Evolutionary conservation across 2,888 invertebrate species (phyloP).

Genomic region (Hybos culiciformis): DNA sequence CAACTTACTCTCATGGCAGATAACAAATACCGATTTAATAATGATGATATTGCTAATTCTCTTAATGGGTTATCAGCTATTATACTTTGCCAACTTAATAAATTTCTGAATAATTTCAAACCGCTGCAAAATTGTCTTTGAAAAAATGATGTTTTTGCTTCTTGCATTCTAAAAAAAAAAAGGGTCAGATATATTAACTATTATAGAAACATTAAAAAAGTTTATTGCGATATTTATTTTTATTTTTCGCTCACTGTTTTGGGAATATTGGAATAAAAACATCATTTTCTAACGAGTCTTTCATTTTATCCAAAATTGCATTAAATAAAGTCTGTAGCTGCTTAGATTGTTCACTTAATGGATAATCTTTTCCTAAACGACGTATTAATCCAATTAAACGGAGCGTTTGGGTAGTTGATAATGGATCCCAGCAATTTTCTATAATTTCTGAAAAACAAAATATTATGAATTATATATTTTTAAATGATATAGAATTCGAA

Average conservation of each 20-base stretch:
- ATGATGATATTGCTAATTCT: slow-evolving; percentile 59
- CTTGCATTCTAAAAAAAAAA: slow-evolving; percentile 37
- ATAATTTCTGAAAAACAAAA: slow-evolving; percentile 50
- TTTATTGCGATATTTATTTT: background rate
- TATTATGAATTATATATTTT: background rate
- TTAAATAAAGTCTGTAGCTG: slow-evolving; percentile 51
- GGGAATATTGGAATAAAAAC: slow-evolving; percentile 88
- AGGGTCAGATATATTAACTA: background rate
- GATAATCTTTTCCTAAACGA: slow-evolving; percentile 54
- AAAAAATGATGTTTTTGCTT: slow-evolving; percentile 56
- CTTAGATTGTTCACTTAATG: slow-evolving; percentile 48
- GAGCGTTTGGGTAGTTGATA: slow-evolving; percentile 77
- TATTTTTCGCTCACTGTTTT: slow-evolving; percentile 44
- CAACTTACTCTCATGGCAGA: slow-evolving; percentile 40
- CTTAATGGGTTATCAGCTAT: slow-evolving; percentile 56
- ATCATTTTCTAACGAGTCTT: slow-evolving; percentile 69
- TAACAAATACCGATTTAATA: slow-evolving; percentile 62
- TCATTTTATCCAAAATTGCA: slow-evolving; percentile 59
- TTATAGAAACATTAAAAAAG: background rate
- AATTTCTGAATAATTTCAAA: slow-evolving; percentile 63
- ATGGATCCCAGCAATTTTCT: slow-evolving; percentile 79
- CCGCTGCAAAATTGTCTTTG: slow-evolving; percentile 74
- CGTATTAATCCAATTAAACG: slow-evolving; percentile 61
- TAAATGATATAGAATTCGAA: background rate
- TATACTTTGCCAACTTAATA: slow-evolving; percentile 67